Base-by-base conservation (phyloP, 1,140 invertebrate species). In the Hyles euphorbiae region DNA sequence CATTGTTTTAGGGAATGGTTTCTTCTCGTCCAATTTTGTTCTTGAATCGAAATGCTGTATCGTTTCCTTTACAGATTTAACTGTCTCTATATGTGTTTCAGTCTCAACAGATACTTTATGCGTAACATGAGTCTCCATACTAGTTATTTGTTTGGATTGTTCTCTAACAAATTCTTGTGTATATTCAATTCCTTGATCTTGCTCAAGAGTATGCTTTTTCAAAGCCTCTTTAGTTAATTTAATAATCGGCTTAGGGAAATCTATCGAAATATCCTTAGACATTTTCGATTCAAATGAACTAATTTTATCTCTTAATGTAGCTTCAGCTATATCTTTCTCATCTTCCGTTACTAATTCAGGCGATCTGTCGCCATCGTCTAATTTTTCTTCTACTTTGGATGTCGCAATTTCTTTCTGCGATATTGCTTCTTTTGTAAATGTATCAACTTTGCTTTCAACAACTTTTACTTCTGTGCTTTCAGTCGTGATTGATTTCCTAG, bases 221-320 rank as follows among this genome's bases (percentile, higher is more conserved):
- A 90, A 72, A 40, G 87, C 89, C 80, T 90, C 89, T 80, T 89
- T 89, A 1, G 88, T 89, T 58, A 90, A 70, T 74, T 89, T 90
- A 5, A 89, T 54, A 32, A 81, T 75, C 52, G 70, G 74, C 70
- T 89, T 89, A 59, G 89, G 72, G 52, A 75, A 58, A 59, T 89
- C 85, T 61, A 82, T 64, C 46, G 77, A 68, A 58, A 85, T 74
- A 70, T 90, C 83, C 70, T 78, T 69, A 36, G 72, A 67, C 73
- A 90, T 83, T 81, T 89, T 87, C 7, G 80, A 83, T 77, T 89
- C 83, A 73, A 89, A 89, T 46, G 81, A 79, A 66, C 76, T 88
- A 47, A 90, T 90, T 75, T 90, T 90, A 58, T 88, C 77, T 61
- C 72, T 82, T n/a, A 90, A 65, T 34, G 89, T 77, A 22, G 84